Conservation (phyloP, 2,113 vertebrate genomes). For the human (Homo sapiens) region DNA sequence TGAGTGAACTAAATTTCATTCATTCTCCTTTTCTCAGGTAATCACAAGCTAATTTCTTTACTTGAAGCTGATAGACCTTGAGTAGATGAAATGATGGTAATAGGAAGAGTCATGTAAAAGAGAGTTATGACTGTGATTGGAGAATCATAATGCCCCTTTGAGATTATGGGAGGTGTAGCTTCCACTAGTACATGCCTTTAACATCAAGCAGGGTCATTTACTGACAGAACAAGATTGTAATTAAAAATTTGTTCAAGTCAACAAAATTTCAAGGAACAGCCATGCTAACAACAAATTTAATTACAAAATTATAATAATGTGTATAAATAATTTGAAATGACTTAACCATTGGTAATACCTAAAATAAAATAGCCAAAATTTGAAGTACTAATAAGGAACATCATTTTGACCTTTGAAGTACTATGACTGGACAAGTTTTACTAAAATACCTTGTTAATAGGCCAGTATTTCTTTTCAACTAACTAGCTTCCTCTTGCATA, state of each 20-base stretch:
- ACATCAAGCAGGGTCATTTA: slow-evolving; percentile 4
- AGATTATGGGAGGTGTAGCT: neutral
- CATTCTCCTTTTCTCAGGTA: slow-evolving; percentile 1
- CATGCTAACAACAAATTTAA: slow-evolving; percentile 49
- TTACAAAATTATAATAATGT: slow-evolving; percentile 2
- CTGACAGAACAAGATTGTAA: slow-evolving; percentile 21
- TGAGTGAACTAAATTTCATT: slow-evolving; percentile 8
- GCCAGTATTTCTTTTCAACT: slow-evolving; percentile 12
- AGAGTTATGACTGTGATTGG: slow-evolving; percentile 17
- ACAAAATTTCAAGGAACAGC: slow-evolving; percentile 31
- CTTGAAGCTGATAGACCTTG: neutral
- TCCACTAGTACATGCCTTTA: neutral
- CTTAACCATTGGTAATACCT: slow-evolving; percentile 25
- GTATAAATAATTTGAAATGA: slow-evolving; percentile 52
- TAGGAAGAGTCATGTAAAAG: neutral
- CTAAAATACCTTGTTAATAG: neutral
- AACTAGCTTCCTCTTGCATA: neutral
- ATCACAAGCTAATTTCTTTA: slow-evolving; percentile 41
- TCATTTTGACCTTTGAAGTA: slow-evolving; percentile 22
- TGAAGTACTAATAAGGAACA: slow-evolving; percentile 33
- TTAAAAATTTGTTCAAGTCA: slow-evolving; percentile 34
- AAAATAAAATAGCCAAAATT: slow-evolving; percentile 26
- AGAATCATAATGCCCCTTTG: neutral
- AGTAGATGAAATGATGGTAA: neutral
- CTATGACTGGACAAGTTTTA: slow-evolving; percentile 40